Percentiles rank a stretch among this genome's conserved stretches.
Evolutionary conservation across 2,797 vertebrate species (phyloP).

Genomic region (Aselliscus stoliczkanus): DNA sequence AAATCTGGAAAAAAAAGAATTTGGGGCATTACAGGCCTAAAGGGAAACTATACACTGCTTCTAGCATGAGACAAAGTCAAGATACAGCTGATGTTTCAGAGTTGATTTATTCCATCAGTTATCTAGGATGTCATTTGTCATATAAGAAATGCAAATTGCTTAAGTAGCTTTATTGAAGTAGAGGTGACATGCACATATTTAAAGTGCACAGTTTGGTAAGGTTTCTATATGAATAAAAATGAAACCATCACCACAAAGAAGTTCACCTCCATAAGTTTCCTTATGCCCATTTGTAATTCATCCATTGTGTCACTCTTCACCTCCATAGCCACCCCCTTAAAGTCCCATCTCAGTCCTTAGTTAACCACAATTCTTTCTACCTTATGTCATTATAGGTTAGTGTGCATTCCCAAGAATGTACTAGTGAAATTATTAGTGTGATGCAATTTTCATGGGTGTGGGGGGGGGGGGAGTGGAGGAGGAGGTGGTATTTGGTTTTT

Average conservation of each 20-base stretch:
- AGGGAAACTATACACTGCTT: neutral
- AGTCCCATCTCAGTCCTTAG: neutral
- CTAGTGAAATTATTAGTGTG: neutral
- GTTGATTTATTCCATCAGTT: too few relatives aligned
- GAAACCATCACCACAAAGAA: neutral
- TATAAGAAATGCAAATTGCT: neutral
- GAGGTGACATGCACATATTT: neutral
- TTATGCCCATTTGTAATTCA: neutral
- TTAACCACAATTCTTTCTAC: neutral
- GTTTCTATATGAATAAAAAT: neutral
- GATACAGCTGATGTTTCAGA: neutral
- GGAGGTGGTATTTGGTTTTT: neutral
- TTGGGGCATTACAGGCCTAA: neutral
- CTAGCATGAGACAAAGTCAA: neutral
- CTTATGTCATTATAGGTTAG: neutral
- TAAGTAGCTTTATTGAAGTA: neutral
- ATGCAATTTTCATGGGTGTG: neutral
- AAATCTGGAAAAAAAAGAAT: neutral
- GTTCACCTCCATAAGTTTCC: neutral
- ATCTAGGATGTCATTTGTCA: too few relatives aligned
- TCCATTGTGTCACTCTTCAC: neutral
- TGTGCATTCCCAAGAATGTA: neutral
- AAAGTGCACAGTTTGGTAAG: neutral
- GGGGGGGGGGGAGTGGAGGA: too few relatives aligned
- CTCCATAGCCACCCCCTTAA: neutral